Evolutionary conservation across 2,113 vertebrate species (phyloP).

Genomic region (Caloenas nicobarica): DNA sequence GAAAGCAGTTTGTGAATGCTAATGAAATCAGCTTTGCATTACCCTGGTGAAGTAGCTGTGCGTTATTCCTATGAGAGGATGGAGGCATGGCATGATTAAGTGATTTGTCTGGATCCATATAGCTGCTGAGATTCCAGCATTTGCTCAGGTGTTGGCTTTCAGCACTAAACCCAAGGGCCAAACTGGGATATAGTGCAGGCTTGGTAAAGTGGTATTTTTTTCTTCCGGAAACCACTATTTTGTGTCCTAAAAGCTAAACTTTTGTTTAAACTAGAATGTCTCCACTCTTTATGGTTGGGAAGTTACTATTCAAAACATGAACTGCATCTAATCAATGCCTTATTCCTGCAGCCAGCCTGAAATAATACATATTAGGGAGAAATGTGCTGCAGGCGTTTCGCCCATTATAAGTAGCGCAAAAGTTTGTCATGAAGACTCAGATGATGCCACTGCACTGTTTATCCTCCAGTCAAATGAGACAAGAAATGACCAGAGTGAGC

Average conservation of each 20-base stretch:
- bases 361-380: background rate
- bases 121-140: background rate
- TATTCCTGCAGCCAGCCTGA: background rate
- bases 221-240: background rate
- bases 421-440: background rate
- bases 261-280: background rate
- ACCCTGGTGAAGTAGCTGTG: background rate
- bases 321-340: background rate
- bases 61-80: constrained; percentile 7
- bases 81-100: constrained; percentile 13
- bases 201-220: background rate
- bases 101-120: background rate
- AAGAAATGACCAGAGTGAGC: background rate
- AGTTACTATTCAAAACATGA: background rate
- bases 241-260: background rate
- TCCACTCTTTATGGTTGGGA: background rate
- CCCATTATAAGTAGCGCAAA: background rate
- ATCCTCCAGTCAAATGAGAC: background rate
- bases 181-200: background rate
- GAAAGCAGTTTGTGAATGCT: constrained; percentile 35
- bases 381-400: background rate
- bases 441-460: background rate
- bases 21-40: constrained; percentile 44
- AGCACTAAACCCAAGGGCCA: background rate
- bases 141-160: background rate